Percentiles rank a stretch among this genome's conserved stretches.
These are phyloP conservation scores for Mimachlamys varia DNA, from an alignment of 2,888 invertebrate genomes.

Conservation along the genomic window DNA sequence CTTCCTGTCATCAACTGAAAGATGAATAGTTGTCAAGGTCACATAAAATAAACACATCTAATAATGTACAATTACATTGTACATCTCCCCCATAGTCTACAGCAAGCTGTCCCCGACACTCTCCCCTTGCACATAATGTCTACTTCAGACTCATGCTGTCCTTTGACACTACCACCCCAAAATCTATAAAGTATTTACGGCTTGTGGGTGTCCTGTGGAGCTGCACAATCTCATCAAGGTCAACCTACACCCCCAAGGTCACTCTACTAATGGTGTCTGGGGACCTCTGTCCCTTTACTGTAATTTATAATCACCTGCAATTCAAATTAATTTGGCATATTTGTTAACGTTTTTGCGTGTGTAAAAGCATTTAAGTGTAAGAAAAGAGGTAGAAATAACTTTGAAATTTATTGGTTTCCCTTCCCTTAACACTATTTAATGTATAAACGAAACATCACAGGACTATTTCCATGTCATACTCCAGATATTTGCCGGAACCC, in stretches of 20 bases:
- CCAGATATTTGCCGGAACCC: no score
- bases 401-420: no score
- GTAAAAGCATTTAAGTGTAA: no score
- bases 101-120: no score
- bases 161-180: background rate
- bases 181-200: background rate
- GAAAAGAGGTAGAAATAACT: no score
- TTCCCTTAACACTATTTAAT: no score
- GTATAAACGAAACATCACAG: no score
- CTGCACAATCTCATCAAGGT: background rate
- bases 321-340: background rate
- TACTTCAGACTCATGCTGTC: no score
- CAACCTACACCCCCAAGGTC: background rate
- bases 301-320: background rate
- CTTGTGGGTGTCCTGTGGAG: background rate
- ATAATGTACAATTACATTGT: background rate
- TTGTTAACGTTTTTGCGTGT: no score
- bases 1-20: background rate
- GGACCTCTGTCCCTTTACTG: background rate
- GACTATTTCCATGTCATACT: no score
- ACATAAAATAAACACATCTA: background rate
- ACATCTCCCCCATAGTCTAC: background rate
- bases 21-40: background rate
- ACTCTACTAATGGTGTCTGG: background rate
- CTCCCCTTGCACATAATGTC: no score